Base-by-base conservation (phyloP, 2,113 vertebrate genomes). In the Aramus guarauna region DNA sequence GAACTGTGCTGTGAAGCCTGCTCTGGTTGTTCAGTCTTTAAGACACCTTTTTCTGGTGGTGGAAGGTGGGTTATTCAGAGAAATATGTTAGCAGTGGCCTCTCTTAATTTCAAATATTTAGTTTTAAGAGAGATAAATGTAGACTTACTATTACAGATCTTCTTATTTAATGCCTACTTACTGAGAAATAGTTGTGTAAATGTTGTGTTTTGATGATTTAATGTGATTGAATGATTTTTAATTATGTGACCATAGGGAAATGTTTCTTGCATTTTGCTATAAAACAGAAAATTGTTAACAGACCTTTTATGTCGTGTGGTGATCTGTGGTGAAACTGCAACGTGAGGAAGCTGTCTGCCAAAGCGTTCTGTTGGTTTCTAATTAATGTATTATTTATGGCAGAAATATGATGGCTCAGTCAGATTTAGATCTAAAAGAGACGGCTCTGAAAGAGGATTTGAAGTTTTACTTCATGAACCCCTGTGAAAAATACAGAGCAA, bases 381-480 rank as follows among this genome's bases (percentile, higher is more conserved):
- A 97, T 73, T 37, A 59, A 63, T 4, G 0, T 79, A 9, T 97
- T 91, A 59, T 97, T 89, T 95, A 17, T 94, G 89, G 69, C 98
- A 99, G 99, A 95, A 98, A 97, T 41, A 93, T 90, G 79, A 94
- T 97, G 96, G 96, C 96, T 47, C 97, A 97, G 60, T 89, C 94
- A 22, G 99, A 99, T 68, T 43, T 97, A 34, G 96, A 98, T 29
- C 77, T 93, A 55, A 98, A 98, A 76, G 99, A 99, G 92, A 76
- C 96, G 0, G 90, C 76, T 23, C 97, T 99, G 91, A 99, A 98
- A 96, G 98, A 99, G 92, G 99, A 99, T 97, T 98, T 99, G 87
- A 99, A 91, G 88, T 99, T 99, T 95, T 99, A 99, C 97, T 99
- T 99, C 96, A 99, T 99, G 99, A 99, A 98, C 85, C 99, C 99